Conservation (phyloP, 2,113 vertebrate species). For the Petroica traversi region DNA sequence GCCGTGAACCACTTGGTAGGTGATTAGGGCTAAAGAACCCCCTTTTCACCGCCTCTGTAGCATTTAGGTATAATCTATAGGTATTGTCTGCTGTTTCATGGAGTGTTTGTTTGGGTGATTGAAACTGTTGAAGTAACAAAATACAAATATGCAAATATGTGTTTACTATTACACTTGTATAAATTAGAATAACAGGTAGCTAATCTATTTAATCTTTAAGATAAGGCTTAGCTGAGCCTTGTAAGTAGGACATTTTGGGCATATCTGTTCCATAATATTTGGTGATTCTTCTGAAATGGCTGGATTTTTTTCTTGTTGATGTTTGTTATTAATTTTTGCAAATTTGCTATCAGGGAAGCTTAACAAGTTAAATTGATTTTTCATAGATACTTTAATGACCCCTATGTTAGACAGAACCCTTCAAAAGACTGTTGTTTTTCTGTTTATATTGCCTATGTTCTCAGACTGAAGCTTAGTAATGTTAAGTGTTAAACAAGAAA, state of each 20-base stretch:
- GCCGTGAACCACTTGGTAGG: accelerated
- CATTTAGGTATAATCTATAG: not conserved
- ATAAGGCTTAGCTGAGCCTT: not conserved
- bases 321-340: not conserved
- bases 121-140: not conserved
- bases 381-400: not conserved
- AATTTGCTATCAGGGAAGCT: not conserved
- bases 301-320: not conserved
- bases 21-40: not conserved
- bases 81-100: not conserved
- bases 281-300: not conserved
- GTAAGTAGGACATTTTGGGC: not conserved
- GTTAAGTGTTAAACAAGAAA: not conserved
- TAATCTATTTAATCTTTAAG: not conserved
- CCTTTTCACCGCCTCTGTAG: not conserved
- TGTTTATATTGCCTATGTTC: not conserved
- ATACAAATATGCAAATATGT: not conserved
- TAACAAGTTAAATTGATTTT: not conserved
- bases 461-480: not conserved
- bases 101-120: not conserved
- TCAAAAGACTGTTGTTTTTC: not conserved
- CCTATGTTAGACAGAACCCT: not conserved
- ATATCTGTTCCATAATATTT: not conserved
- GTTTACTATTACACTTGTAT: not conserved
- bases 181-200: not conserved